A percentile compares a stretch with the other conserved stretches of the same genome.
phyloP scores from a whole-genome alignment of 2,888 invertebrate genomes.

The Anodontia alba region DNA sequence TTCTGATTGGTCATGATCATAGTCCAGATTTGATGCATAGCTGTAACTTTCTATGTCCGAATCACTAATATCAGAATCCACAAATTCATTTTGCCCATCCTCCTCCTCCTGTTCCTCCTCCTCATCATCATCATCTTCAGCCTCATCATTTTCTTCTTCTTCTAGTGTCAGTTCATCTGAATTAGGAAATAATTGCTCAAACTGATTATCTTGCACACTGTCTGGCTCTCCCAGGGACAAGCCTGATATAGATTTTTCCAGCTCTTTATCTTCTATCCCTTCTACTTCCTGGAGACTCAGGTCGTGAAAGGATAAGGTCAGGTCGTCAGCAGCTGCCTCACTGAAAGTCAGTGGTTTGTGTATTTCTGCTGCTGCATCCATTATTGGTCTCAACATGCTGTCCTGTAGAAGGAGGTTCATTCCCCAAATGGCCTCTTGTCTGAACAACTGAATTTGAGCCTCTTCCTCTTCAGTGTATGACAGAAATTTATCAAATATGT shows the following conservation, averaged over 20 bases:
- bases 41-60: background rate
- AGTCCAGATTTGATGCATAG: background rate
- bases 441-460: background rate
- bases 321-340: background rate
- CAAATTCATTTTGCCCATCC: background rate
- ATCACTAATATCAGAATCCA: background rate
- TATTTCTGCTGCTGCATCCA: slow-evolving; percentile 6
- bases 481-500: background rate
- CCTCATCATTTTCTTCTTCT: background rate
- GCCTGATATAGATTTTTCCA: slow-evolving; percentile 3
- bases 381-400: background rate
- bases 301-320: background rate
- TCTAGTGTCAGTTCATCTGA: background rate
- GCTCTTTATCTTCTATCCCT: background rate
- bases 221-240: background rate
- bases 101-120: background rate
- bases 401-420: background rate
- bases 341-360: background rate
- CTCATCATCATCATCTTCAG: background rate
- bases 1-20: background rate
- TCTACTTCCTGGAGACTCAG: slow-evolving; percentile 3
- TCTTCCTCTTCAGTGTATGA: background rate
- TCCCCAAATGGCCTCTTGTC: slow-evolving; percentile 8
- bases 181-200: background rate
- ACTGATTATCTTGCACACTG: background rate